Percentiles rank a stretch among this genome's conserved stretches.
Conservation (phyloP, 2,888 invertebrate genomes). For the Tachina grossa region DNA sequence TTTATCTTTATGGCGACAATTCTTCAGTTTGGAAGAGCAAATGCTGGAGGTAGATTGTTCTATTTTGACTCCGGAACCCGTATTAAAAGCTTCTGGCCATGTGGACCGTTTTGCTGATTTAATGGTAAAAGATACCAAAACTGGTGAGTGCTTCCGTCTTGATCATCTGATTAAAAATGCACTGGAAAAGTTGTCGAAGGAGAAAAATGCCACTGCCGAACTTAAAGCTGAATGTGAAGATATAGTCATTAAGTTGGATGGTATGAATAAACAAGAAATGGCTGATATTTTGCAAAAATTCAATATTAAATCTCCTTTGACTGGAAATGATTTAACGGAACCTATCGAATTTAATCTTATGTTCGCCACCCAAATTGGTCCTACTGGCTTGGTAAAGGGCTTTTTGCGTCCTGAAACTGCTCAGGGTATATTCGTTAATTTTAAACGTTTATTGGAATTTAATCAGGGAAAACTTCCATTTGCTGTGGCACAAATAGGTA, state of each 20-base stretch:
- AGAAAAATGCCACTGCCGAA: constrained; percentile 91
- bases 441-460: constrained; percentile 97
- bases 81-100: constrained; percentile 98
- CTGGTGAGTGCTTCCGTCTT: constrained; percentile 98
- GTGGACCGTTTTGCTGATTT: constrained; percentile 99
- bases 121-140: constrained; percentile 98
- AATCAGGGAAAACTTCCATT: constrained; percentile 98
- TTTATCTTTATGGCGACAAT: constrained; percentile 95
- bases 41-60: constrained; percentile 99
- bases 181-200: constrained; percentile 91
- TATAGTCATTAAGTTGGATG: constrained; percentile 87
- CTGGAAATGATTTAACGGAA: constrained; percentile 96
- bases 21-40: constrained; percentile 98
- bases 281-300: constrained; percentile 91
- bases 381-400: constrained; percentile 95
- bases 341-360: constrained; percentile 99
- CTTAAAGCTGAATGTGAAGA: constrained; percentile 82
- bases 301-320: constrained; percentile 96
- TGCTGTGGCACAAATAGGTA: constrained; percentile 99
- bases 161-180: constrained; percentile 99
- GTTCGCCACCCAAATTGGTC: constrained; percentile 99
- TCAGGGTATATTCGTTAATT: constrained; percentile 99
- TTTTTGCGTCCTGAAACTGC: constrained; percentile 99
- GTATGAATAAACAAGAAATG: constrained; percentile 96
- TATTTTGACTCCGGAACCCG: constrained; percentile 97